Conservation (phyloP, 2,888 invertebrate genomes). For the Cryptus armator region DNA sequence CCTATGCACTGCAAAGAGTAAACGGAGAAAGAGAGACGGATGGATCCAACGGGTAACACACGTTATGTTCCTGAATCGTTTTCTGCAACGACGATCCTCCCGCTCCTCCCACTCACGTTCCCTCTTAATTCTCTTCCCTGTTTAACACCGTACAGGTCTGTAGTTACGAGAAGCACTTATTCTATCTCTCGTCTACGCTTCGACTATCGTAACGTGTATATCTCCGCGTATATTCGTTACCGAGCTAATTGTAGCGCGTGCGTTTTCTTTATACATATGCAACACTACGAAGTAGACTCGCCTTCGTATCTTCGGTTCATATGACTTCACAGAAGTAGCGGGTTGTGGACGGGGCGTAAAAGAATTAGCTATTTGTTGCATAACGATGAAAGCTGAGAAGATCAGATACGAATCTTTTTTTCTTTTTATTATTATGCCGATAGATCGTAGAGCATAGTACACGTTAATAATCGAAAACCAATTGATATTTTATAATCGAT, state of each 20-base stretch:
- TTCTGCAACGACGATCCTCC: conserved; percentile 39
- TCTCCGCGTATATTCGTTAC: conserved; percentile 10
- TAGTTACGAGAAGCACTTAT: neutral
- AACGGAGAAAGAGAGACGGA: conserved; percentile 19
- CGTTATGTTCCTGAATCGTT: conserved; percentile 75
- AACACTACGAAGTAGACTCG: neutral
- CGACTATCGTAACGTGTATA: neutral
- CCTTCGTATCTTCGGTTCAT: conserved; percentile 22
- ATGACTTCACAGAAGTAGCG: conserved; percentile 20
- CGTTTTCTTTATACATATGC: neutral
- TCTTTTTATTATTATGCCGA: neutral
- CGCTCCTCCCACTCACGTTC: conserved; percentile 50
- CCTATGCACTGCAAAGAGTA: conserved; percentile 49
- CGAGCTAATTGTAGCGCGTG: conserved; percentile 30
- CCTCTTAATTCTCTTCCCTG: conserved; percentile 42
- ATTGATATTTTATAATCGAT: too few relatives aligned
- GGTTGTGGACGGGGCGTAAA: conserved; percentile 38
- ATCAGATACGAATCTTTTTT: conserved; percentile 37
- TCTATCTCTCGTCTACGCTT: neutral
- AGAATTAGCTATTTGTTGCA: conserved; percentile 42
- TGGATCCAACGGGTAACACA: conserved; percentile 21
- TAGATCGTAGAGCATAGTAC: neutral
- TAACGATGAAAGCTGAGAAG: conserved; percentile 57
- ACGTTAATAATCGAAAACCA: neutral
- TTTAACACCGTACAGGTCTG: neutral